These are phyloP conservation scores for Mantis religiosa DNA, from an alignment of 2,888 invertebrate genomes.

Conservation along the genomic window DNA sequence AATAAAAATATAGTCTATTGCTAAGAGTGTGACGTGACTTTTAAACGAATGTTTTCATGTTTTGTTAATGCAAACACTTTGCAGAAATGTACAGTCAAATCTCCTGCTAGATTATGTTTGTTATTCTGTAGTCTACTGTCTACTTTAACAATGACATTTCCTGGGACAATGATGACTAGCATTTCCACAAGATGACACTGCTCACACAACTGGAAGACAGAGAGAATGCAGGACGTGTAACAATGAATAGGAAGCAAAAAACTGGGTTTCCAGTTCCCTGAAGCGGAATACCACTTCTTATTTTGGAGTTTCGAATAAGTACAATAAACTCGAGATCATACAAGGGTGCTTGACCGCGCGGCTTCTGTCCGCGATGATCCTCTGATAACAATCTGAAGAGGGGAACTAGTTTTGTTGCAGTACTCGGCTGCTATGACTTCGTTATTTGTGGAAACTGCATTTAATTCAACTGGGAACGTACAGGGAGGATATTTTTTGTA, in stretches of 20 bases:
- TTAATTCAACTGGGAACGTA: too few species aligned
- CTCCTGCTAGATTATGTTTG: too few species aligned
- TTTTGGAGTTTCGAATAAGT: neutral
- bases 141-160: neutral
- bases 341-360: neutral
- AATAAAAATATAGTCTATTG: too few species aligned
- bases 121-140: neutral
- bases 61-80: too few species aligned
- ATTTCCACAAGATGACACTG: neutral
- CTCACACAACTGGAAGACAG: neutral
- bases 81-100: too few species aligned
- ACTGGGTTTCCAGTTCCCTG: neutral
- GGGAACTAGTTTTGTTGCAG: too few species aligned
- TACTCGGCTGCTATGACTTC: too few species aligned
- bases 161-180: neutral
- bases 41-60: too few species aligned
- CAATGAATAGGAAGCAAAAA: neutral
- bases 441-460: too few species aligned
- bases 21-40: too few species aligned
- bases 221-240: neutral
- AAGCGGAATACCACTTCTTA: neutral
- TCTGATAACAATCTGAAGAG: neutral
- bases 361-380: neutral
- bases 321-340: neutral
- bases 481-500: too few species aligned